Conservation (phyloP, 2,888 invertebrate species). For the Oeneis ivallda region DNA sequence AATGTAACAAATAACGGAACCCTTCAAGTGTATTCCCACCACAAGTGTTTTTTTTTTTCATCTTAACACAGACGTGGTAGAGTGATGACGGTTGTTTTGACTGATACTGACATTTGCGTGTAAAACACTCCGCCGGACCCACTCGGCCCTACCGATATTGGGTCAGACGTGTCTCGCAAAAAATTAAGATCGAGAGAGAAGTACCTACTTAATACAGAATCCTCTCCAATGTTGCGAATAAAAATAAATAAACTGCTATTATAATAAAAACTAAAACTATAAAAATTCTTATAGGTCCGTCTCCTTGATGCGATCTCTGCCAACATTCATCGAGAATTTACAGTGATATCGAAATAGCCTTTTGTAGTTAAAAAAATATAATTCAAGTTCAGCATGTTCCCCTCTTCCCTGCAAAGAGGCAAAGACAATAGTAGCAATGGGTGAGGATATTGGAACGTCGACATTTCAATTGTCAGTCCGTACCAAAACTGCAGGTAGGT, state of each 20-base stretch:
- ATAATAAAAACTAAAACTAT: too few relatives aligned
- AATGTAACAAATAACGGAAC: conserved; percentile 1
- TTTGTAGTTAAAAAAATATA: too few relatives aligned
- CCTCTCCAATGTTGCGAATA: conserved; percentile 24
- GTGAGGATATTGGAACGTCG: too few relatives aligned
- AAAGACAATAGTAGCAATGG: too few relatives aligned
- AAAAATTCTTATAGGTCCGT: too few relatives aligned
- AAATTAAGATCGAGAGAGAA: conserved; percentile 30
- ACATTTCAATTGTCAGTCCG: too few relatives aligned
- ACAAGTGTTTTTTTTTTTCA: conserved; percentile 45
- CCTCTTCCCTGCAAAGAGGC: too few relatives aligned
- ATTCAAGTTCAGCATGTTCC: too few relatives aligned
- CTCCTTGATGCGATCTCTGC: too few relatives aligned
- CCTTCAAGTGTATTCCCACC: background rate
- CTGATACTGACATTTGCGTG: conserved; percentile 71
- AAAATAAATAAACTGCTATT: conserved; percentile 19
- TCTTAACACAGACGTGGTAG: conserved; percentile 49
- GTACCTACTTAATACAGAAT: conserved; percentile 21
- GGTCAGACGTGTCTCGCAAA: conserved; percentile 31
- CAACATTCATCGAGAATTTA: too few relatives aligned
- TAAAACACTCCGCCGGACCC: conserved; percentile 39
- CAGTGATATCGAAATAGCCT: too few relatives aligned
- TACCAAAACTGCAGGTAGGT: too few relatives aligned
- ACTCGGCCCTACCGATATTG: conserved; percentile 24
- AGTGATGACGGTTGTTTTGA: conserved; percentile 79